Base-by-base conservation (phyloP, 35 echinoderm and acorn worm species). In the Ptychodera flava region DNA sequence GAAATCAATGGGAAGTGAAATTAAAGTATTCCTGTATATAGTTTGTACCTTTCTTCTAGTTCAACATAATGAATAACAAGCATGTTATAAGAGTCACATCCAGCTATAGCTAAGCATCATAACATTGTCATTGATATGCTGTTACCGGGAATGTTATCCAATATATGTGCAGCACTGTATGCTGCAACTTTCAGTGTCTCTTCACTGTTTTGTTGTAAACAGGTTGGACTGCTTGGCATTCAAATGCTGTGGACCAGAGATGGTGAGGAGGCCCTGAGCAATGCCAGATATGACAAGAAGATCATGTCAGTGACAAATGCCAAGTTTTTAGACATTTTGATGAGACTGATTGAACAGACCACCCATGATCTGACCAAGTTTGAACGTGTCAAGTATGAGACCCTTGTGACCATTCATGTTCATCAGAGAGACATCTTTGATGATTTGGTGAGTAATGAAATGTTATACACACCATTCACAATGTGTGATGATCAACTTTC, bases 351-450 rank as follows among this genome's bases (percentile, higher is more conserved):
- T 77, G 92, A 99, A 2, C 96, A 94, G 88, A 99, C 96, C 31
- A 99, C 96, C 35, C 96, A 99, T 90, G 96, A 99, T 79, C 82
- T 99, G 52, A 99, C 96, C 85, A 99, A 99, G 82, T 88, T 94
- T 34, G 96, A 99, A 78, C 84, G 96, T 33, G 86, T 99, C 90
- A 99, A 99, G 79, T 99, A 90, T 89, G 96, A 99, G 83, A 99
- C 96, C 15, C 86, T 99, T 45, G 96, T 99, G 27, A 99, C 96
- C 81, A 99, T 99, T 32, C 96, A 99, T 80, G 96, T 99, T 1
- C 96, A 99, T 91, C 96, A 99, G 85, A 94, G 96, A 64, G 96
- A 99, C 36, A 99, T 99, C 78, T 99, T 99, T 86, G 94, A 99
- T 86, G 96, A 99, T 38, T 86, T 99, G 90, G 96, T 99, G 79